Base-by-base conservation (phyloP, 2,888 invertebrate genomes). In the Chrysomela aeneicollis region DNA sequence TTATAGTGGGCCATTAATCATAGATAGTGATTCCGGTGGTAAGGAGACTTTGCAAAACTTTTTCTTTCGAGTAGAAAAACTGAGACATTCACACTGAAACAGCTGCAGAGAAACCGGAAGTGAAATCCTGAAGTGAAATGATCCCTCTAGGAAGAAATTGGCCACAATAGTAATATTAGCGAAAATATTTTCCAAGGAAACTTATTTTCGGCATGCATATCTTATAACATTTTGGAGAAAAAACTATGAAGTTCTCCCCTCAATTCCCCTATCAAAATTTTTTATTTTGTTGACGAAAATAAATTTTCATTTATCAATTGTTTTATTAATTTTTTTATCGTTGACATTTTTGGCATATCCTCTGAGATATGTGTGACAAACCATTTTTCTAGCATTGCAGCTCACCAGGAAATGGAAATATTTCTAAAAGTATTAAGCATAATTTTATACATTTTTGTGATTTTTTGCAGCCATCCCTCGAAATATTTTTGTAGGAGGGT, bases 321-420 rank as follows among this genome's bases (percentile, higher is more conserved):
- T 21, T 59, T 55, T 65, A 54, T 61, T 60, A 54, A 49, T 62
- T 67, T 59, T 35, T 53, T 61, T 64, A 22, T 60, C 65, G 63
- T 66, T 61, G 58, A 66, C 63, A 62, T 82, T 82, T 83, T 83
- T 82, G 82, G 75, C 82, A 82, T 82, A 82, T 82, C 82, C 81
- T 35, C 72, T 71, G 82, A 78, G 82, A 76, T 82, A 82, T 82
- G 82, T 81, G 79, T 78, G 80, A 79, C 78, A 75, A 77, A 79
- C 74, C 73, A 74, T 81, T 82, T 82, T 79, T 81, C 77, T 79
- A 82, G 82, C 81, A 82, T 82, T 82, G 81, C 82, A 83, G 82
- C 82, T 77, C 76, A 77, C 79, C 79, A 76, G 75, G 76, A 77
- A 78, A 80, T 78, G 65, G 61, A 66, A 35, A 42, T 42, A 42